These are phyloP conservation scores for Mionectes olivaceus DNA, from an alignment of 2,797 vertebrate genomes.

Conservation along the genomic window DNA sequence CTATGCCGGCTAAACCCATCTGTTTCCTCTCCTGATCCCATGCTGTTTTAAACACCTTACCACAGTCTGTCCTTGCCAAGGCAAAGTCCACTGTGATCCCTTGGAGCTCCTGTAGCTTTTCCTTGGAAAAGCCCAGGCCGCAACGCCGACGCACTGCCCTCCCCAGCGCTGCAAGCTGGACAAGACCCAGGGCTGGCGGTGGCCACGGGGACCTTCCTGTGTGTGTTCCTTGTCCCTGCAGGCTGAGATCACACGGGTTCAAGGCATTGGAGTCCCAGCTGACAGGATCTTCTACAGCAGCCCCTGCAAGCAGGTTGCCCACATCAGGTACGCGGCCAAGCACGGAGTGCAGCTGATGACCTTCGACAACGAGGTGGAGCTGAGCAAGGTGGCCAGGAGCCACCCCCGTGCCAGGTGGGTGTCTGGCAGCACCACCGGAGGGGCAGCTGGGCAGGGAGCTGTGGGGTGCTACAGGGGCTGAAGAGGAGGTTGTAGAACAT, in stretches of 20 bases:
- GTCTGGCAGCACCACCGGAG: background rate
- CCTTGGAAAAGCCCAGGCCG: background rate
- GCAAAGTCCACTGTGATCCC: background rate
- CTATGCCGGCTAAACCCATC: background rate
- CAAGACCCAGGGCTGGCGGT: background rate
- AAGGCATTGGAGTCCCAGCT: conserved; percentile 69
- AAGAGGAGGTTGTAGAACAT: background rate
- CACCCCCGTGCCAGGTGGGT: conserved; percentile 78
- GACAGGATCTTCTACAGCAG: conserved; percentile 80
- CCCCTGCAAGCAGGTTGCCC: conserved; percentile 81
- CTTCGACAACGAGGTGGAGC: conserved; percentile 82
- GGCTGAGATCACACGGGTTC: conserved; percentile 76
- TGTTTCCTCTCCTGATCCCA: background rate
- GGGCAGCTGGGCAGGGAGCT: background rate
- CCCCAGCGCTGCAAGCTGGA: background rate
- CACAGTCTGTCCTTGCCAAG: background rate
- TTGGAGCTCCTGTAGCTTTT: background rate
- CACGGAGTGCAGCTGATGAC: conserved; percentile 76
- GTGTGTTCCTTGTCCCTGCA: background rate
- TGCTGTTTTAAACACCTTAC: background rate
- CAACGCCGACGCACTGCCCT: background rate
- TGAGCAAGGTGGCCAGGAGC: conserved; percentile 78
- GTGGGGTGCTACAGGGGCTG: background rate
- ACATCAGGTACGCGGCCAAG: conserved; percentile 77
- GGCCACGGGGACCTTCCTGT: background rate